Conservation (phyloP, 2,888 invertebrate genomes). For the Salticus scenicus region DNA sequence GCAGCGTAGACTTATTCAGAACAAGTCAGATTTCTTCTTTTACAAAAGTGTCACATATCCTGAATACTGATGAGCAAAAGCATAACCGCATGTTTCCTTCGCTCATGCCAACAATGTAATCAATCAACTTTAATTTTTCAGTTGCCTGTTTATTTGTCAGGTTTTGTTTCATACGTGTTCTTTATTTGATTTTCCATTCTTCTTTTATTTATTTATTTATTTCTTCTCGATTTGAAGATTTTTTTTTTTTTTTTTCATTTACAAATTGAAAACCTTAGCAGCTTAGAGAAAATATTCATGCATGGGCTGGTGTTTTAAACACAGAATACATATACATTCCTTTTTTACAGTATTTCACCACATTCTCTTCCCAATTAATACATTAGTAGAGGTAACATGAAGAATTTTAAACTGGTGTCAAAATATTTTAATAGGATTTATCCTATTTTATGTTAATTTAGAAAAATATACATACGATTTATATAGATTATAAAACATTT, state of each 20-base stretch:
- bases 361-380: too few species aligned
- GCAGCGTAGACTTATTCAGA: slow-evolving; percentile 41
- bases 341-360: neutral
- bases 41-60: slow-evolving; percentile 49
- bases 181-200: too few species aligned
- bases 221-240: neutral
- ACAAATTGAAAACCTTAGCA: neutral
- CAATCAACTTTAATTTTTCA: slow-evolving; percentile 48
- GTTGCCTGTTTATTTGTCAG: slow-evolving; percentile 43
- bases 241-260: neutral
- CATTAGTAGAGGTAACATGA: too few species aligned
- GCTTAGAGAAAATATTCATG: neutral
- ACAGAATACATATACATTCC: neutral
- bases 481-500: too few species aligned
- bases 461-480: too few species aligned
- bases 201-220: neutral
- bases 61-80: slow-evolving; percentile 62
- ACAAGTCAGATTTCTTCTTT: slow-evolving; percentile 34
- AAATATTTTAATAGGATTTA: too few species aligned
- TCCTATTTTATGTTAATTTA: too few species aligned
- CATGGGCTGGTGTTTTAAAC: neutral
- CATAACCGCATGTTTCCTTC: slow-evolving; percentile 66
- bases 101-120: slow-evolving; percentile 59
- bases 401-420: too few species aligned
- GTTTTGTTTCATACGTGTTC: slow-evolving; percentile 5